These are phyloP conservation scores for Campylomormyrus tamandua DNA, from an alignment of 2,113 vertebrate genomes.

Conservation along the genomic window DNA sequence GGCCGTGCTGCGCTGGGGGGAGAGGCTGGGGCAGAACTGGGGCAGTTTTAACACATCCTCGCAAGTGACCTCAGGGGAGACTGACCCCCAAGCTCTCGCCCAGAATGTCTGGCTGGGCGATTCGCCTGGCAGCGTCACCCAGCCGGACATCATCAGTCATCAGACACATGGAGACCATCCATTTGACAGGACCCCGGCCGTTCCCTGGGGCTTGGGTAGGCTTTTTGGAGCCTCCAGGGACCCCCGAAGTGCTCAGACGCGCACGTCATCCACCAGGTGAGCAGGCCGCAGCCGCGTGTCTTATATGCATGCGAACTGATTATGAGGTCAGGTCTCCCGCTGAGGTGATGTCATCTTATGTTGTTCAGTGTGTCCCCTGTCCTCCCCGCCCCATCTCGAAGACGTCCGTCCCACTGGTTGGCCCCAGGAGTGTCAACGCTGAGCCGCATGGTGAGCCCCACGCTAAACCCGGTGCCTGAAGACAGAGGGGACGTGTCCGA, in stretches of 20 bases:
- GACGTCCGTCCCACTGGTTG: slow-evolving; percentile 87
- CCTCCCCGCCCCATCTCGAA: slow-evolving; percentile 29
- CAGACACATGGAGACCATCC: slow-evolving; percentile 41
- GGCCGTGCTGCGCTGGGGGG: slow-evolving; percentile 72
- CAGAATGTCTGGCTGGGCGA: slow-evolving; percentile 16
- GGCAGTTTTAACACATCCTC: slow-evolving; percentile 35
- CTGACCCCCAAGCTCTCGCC: neutral
- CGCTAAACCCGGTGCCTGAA: slow-evolving; percentile 41
- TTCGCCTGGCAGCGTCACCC: neutral
- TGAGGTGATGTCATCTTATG: neutral
- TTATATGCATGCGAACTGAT: neutral
- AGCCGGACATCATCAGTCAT: neutral
- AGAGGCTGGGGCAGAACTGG: slow-evolving; percentile 63
- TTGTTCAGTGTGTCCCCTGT: neutral
- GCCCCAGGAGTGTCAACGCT: slow-evolving; percentile 63
- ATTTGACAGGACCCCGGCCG: slow-evolving; percentile 35
- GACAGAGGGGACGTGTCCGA: slow-evolving; percentile 26
- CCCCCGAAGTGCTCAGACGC: slow-evolving; percentile 40
- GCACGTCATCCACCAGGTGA: slow-evolving; percentile 49
- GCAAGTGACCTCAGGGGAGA: slow-evolving; percentile 8
- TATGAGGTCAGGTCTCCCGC: neutral
- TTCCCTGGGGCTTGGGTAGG: slow-evolving; percentile 66
- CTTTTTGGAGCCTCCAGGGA: slow-evolving; percentile 75
- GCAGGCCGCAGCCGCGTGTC: slow-evolving; percentile 7
- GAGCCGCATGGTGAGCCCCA: slow-evolving; percentile 51